These are phyloP conservation scores for Hyperoodon ampullatus DNA, from an alignment of 2,113 vertebrate genomes.

Conservation along the genomic window DNA sequence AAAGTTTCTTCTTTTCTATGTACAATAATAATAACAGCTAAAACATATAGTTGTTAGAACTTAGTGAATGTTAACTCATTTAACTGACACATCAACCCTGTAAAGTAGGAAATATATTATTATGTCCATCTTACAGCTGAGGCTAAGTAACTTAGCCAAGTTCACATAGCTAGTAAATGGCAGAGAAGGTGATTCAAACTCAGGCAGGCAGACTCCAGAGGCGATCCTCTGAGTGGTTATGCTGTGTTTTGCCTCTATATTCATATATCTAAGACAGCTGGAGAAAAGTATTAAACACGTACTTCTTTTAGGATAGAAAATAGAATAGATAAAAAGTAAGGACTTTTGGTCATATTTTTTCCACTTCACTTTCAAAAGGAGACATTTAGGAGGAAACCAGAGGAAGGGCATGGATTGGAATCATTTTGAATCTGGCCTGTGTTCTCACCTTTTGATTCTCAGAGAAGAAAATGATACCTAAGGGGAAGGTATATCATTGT, in stretches of 20 bases:
- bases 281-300: not conserved
- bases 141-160: not conserved
- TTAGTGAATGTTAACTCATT: not conserved
- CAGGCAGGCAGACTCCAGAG: not conserved
- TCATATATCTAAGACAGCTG: not conserved
- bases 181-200: not conserved
- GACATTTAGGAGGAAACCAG: slow-evolving; percentile 8
- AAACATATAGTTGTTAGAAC: not conserved
- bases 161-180: not conserved
- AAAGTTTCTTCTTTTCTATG: not conserved
- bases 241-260: not conserved
- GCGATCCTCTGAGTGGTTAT: not conserved
- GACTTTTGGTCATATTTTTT: not conserved
- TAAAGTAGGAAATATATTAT: not conserved
- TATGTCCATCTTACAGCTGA: not conserved
- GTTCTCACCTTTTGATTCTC: not conserved
- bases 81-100: not conserved
- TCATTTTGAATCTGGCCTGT: not conserved
- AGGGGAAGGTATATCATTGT: not conserved
- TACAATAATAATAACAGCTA: not conserved
- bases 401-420: not conserved
- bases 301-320: slow-evolving; percentile 24
- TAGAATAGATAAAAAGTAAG: slow-evolving; percentile 3
- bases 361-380: not conserved
- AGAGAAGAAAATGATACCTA: not conserved